Conservation (phyloP, 30 jellyfish, hydroid and myxozoan genomes). For the Rhopilema esculentum region DNA sequence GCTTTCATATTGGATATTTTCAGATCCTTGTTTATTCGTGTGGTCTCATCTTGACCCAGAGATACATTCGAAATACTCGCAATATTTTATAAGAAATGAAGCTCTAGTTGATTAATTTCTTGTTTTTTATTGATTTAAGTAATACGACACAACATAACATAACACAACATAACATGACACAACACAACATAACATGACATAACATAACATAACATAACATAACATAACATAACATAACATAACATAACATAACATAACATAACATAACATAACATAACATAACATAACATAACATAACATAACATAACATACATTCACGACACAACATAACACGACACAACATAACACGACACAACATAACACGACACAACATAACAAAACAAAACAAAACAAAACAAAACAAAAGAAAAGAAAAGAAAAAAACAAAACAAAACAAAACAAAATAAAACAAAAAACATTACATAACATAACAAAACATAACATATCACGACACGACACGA, state of each 20-base stretch:
- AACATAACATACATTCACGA: conserved; percentile 7
- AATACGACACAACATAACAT: neutral
- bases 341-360: conserved; percentile 49
- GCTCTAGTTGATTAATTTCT: neutral
- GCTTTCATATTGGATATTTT: no score
- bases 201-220: conserved; percentile 11
- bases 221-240: neutral
- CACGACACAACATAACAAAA: conserved; percentile 54
- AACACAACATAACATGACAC: neutral
- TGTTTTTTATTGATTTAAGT: neutral
- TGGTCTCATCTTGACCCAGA: no score
- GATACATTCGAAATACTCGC: no score
- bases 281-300: conserved; percentile 12
- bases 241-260: conserved; percentile 2
- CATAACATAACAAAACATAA: conserved; percentile 24
- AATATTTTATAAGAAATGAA: no score
- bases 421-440: conserved; percentile 41
- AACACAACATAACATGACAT: neutral
- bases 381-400: conserved; percentile 55
- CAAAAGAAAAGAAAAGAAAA: conserved; percentile 48
- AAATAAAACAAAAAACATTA: conserved; percentile 34
- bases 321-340: conserved; percentile 44
- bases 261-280: conserved; percentile 6
- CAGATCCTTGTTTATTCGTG: no score
- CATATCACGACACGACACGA: neutral